Evolutionary conservation across 2,113 vertebrate species (phyloP).

Genomic region (Lagopus leucura): DNA sequence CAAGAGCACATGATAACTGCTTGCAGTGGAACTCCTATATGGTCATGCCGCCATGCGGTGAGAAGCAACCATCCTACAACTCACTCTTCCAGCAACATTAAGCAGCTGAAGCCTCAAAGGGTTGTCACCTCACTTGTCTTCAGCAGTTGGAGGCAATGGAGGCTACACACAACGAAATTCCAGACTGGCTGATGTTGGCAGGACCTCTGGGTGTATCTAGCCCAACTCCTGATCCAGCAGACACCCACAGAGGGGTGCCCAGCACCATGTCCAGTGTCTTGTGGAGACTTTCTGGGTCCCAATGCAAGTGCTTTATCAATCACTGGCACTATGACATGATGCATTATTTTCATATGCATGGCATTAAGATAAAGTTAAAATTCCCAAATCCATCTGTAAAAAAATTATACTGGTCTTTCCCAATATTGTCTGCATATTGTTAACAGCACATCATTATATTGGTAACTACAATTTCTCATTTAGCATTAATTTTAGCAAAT

Average conservation of each 20-base stretch:
- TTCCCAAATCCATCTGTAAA: background rate
- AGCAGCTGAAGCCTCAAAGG: no score
- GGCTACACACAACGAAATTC: background rate
- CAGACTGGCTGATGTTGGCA: background rate
- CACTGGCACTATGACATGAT: background rate
- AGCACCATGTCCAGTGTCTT: no score
- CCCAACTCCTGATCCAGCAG: background rate
- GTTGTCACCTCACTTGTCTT: background rate
- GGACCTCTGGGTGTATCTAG: background rate
- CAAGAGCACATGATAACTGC: accelerated
- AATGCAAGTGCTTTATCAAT: background rate
- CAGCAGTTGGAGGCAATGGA: background rate
- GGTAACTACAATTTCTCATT: background rate
- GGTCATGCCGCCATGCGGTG: accelerated
- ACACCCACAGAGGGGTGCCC: no score
- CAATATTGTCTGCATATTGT: no score
- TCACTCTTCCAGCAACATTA: no score
- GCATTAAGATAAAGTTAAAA: background rate
- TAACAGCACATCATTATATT: background rate
- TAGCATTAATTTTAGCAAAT: background rate
- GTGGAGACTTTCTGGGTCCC: background rate
- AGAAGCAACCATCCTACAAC: accelerated
- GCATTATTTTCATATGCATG: no score
- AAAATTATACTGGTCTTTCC: background rate
- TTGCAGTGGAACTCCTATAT: background rate